Conservation (phyloP, 2,113 vertebrate genomes). For the Campylomormyrus tamandua region DNA sequence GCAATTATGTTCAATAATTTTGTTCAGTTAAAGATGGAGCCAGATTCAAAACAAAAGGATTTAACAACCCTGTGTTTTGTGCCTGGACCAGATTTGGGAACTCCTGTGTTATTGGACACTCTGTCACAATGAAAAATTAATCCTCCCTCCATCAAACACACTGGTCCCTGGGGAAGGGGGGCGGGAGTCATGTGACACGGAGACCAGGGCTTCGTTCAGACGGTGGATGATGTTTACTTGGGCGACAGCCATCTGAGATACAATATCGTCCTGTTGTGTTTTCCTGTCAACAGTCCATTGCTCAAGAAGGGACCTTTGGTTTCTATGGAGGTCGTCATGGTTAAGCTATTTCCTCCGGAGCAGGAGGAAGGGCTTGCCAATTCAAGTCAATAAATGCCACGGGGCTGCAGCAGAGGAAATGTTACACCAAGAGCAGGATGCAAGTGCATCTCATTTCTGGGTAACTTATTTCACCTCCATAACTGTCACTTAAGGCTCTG, state of each 20-base stretch:
- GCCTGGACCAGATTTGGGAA: not conserved
- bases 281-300: constrained; percentile 9
- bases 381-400: not conserved
- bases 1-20: not conserved
- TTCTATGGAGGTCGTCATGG: constrained; percentile 5
- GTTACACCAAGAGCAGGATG: not conserved
- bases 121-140: constrained; percentile 9
- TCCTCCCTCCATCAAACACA: not conserved
- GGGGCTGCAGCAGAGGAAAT: not conserved
- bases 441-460: not conserved
- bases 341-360: constrained; percentile 5
- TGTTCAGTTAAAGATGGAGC: not conserved
- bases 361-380: not conserved
- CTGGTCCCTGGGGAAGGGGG: not conserved
- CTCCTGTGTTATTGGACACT: not conserved
- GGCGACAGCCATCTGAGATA: not conserved
- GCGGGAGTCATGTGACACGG: not conserved
- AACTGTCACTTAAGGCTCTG: not conserved
- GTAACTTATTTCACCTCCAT: not conserved
- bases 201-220: not conserved
- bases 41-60: not conserved
- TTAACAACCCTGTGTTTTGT: not conserved
- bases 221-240: not conserved
- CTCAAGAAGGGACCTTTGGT: constrained; percentile 13
- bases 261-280: constrained; percentile 6